A percentile compares a stretch with the other conserved stretches of the same genome.
Conservation (phyloP, 2,888 invertebrate genomes). For the Iselma pallidipennis region DNA sequence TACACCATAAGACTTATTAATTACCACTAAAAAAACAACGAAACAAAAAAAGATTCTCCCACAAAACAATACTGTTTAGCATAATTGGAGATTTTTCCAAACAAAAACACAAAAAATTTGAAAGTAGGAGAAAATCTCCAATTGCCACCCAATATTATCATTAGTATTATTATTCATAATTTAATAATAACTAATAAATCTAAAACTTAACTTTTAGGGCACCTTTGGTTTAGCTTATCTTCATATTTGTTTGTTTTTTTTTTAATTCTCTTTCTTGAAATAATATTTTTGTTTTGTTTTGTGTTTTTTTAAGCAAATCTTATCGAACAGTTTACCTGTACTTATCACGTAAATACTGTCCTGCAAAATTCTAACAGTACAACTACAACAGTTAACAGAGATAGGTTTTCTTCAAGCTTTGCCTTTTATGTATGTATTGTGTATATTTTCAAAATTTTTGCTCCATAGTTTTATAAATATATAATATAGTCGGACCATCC, state of each 20-base stretch:
- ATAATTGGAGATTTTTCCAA: not conserved
- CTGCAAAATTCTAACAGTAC: conserved; percentile 49
- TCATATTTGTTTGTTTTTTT: conserved; percentile 36
- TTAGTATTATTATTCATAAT: conserved; percentile 28
- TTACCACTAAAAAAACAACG: conserved; percentile 45
- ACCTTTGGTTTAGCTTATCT: conserved; percentile 84
- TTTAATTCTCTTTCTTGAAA: conserved; percentile 25
- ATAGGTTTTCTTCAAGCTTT: conserved; percentile 38
- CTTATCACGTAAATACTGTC: conserved; percentile 51
- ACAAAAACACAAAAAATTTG: not conserved
- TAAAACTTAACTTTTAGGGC: conserved; percentile 73
- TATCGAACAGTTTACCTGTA: conserved; percentile 47
- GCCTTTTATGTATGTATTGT: conserved; percentile 4
- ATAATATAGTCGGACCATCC: conserved; percentile 17
- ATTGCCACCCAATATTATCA: conserved; percentile 7
- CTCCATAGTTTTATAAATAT: too few species aligned
- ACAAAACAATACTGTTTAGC: conserved; percentile 40
- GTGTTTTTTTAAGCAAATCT: conserved; percentile 34
- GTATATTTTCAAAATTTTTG: not conserved
- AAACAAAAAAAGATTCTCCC: conserved; percentile 24
- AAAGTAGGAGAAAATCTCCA: conserved; percentile 19
- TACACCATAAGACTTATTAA: conserved; percentile 38
- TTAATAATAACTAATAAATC: conserved; percentile 41
- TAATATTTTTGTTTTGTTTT: conserved; percentile 11
- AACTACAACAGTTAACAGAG: conserved; percentile 54